Evolutionary conservation across 1,140 invertebrate genomes (phyloP).

Genomic region (Eciton burchellii): DNA sequence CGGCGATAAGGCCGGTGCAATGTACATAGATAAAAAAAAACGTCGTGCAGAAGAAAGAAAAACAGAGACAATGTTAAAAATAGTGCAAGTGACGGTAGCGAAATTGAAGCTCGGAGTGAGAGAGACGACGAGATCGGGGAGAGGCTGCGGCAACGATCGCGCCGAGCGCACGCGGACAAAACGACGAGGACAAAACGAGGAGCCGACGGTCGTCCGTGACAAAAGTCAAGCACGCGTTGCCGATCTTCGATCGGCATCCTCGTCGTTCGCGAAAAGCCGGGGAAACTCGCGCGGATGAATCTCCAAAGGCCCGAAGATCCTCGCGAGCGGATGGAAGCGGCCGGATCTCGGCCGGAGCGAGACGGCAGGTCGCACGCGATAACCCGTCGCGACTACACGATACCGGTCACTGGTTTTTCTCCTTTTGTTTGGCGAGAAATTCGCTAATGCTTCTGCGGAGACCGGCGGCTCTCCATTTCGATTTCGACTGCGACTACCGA

Average conservation of each 20-base stretch:
- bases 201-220: too few species aligned
- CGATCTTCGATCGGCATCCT: too few species aligned
- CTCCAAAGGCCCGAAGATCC: constrained; percentile 68
- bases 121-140: too few species aligned
- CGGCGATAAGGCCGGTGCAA: neutral
- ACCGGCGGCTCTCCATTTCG: constrained; percentile 25
- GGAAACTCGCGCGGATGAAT: constrained; percentile 66
- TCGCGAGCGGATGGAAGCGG: constrained; percentile 49
- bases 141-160: constrained; percentile 1
- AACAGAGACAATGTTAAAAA: neutral
- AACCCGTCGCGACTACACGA: constrained; percentile 67
- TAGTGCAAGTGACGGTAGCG: neutral
- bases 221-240: too few species aligned
- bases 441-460: neutral
- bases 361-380: constrained; percentile 70
- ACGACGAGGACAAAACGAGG: neutral
- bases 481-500: neutral
- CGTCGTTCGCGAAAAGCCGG: neutral
- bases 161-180: neutral
- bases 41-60: neutral
- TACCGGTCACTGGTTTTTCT: constrained; percentile 32
- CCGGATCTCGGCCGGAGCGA: constrained; percentile 14
- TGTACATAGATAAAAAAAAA: constrained; percentile 1
- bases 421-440: neutral
- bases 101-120: neutral